These are phyloP conservation scores for Caenorhabditis angaria DNA, from an alignment of 2,888 invertebrate species.

Conservation along the genomic window DNA sequence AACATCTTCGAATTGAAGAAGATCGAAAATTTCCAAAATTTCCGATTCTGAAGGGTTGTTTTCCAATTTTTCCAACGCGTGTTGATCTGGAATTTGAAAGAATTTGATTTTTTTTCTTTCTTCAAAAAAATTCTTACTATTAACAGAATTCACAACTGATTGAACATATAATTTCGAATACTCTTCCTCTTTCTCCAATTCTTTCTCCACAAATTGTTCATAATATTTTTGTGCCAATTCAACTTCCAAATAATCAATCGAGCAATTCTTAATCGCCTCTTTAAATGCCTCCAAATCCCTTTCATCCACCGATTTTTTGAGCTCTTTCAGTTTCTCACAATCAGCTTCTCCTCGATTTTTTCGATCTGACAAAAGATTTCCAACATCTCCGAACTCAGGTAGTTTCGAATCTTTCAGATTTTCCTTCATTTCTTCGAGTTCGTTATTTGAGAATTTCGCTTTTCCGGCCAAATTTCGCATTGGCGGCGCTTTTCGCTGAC, in stretches of 20 bases:
- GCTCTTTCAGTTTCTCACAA: constrained; percentile 55
- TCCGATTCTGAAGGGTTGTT: constrained; percentile 4
- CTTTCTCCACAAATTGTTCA: constrained; percentile 17
- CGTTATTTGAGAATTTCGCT: constrained; percentile 79
- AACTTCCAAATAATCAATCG: constrained; percentile 54
- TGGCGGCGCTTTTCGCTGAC: constrained; percentile 77
- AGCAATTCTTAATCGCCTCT: constrained; percentile 47
- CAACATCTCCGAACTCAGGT: constrained; percentile 60
- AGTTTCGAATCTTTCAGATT: constrained; percentile 59
- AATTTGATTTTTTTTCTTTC: neutral
- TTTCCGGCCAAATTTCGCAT: constrained; percentile 82
- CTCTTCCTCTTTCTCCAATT: constrained; percentile 25
- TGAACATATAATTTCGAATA: constrained; percentile 47
- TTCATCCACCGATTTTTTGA: constrained; percentile 44
- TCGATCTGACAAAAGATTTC: constrained; percentile 74
- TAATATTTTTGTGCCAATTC: constrained; percentile 38
- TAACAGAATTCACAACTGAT: constrained; percentile 38
- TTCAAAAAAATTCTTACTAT: constrained; percentile 38
- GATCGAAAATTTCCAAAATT: constrained; percentile 18
- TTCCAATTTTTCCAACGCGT: constrained; percentile 38
- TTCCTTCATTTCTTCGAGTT: constrained; percentile 58
- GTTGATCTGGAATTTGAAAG: constrained; percentile 25
- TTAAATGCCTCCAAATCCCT: constrained; percentile 39
- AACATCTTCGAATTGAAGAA: constrained; percentile 36
- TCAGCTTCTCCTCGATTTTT: constrained; percentile 79